Base-by-base conservation (phyloP, 2,113 vertebrate genomes). In the Prionailurus bengalensis region DNA sequence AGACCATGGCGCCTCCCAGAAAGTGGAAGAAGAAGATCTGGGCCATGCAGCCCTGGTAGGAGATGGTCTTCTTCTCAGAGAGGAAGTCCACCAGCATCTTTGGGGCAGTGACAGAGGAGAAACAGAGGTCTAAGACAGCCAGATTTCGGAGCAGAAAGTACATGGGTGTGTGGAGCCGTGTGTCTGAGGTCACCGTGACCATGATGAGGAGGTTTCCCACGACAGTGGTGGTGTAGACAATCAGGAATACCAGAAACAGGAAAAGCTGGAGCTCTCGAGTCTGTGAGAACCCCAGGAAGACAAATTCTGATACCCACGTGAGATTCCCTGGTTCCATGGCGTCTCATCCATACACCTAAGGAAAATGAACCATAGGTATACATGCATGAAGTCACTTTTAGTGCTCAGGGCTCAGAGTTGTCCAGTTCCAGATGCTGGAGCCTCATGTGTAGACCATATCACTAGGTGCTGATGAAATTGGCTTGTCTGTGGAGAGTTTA, bases 71-170 rank as follows among this genome's bases (percentile, higher is more conserved):
- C 33, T 29, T 78, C 21, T 94, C 89, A 76, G 73, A 33, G 25
- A 93, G 48, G 5, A 98, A 93, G 95, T 87, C 89, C 48, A 87
- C 33, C 66, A 96, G 68, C 80, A 96, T 95, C 90, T 91, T 95
- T 2, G 93, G 95, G 7, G 68, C 74, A 23, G 97, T 97, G 95
- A 97, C 96, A 33, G 89, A 97, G 31, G 91, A 98, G 92, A 93
- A 98, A 53, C 91, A 98, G 33, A 98, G 95, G 7, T 98, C 98
- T 63, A 97, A 5, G 73, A 97, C 4, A 25, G 98, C 87, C 84
- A 97, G 17, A n/a, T 97, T 97, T 42, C 23, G 39, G n/a, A 98
- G 95, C 83, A 98, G 89, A 79, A 98, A 97, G 45, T 97, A 97
- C 96, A 98, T 97, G 84, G 95, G 93, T 19, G 94, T 97, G 48